These are phyloP conservation scores for Diaphora mendica DNA, from an alignment of 2,888 invertebrate genomes.

Conservation along the genomic window DNA sequence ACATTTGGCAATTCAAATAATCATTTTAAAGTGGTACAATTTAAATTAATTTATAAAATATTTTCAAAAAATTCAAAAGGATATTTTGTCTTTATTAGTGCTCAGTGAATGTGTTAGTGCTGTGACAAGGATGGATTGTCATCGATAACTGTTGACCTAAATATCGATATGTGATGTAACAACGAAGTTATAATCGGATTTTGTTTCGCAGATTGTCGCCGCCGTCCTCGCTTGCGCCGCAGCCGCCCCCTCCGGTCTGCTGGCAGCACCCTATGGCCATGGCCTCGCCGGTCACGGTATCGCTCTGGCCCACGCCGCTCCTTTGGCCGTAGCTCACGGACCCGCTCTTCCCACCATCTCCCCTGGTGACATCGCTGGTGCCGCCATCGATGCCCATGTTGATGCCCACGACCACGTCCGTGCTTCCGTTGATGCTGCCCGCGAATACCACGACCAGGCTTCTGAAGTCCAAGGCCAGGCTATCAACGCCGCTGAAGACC, in stretches of 20 bases:
- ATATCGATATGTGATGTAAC: slow-evolving; percentile 40
- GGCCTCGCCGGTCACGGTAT: slow-evolving; percentile 56
- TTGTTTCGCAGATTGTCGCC: slow-evolving; percentile 84
- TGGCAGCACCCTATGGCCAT: slow-evolving; percentile 69
- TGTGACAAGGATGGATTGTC: slow-evolving; percentile 35
- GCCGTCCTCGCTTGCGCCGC: slow-evolving; percentile 83
- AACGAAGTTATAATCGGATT: slow-evolving; percentile 48
- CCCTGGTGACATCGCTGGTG: slow-evolving; percentile 77
- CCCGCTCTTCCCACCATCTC: slow-evolving; percentile 78
- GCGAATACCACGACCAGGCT: slow-evolving; percentile 81
- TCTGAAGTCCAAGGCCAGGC: slow-evolving; percentile 79
- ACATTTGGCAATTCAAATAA: slow-evolving; percentile 51
- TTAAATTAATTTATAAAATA: slow-evolving; percentile 6
- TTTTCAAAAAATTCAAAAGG: slow-evolving; percentile 1
- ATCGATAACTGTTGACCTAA: slow-evolving; percentile 29
- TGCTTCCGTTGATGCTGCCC: slow-evolving; percentile 77
- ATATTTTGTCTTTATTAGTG: slow-evolving; percentile 20
- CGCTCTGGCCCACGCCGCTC: slow-evolving; percentile 61
- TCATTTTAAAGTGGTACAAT: slow-evolving; percentile 35
- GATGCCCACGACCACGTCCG: slow-evolving; percentile 80
- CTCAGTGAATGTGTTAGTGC: slow-evolving; percentile 50
- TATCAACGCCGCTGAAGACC: slow-evolving; percentile 81
- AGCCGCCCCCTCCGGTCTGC: slow-evolving; percentile 77
- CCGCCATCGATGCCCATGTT: slow-evolving; percentile 81
- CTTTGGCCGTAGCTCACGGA: slow-evolving; percentile 56